Percentiles rank a stretch among this genome's conserved stretches.
Evolutionary conservation across 2,888 invertebrate genomes (phyloP).

Genomic region (Pseudococcus viburni): DNA sequence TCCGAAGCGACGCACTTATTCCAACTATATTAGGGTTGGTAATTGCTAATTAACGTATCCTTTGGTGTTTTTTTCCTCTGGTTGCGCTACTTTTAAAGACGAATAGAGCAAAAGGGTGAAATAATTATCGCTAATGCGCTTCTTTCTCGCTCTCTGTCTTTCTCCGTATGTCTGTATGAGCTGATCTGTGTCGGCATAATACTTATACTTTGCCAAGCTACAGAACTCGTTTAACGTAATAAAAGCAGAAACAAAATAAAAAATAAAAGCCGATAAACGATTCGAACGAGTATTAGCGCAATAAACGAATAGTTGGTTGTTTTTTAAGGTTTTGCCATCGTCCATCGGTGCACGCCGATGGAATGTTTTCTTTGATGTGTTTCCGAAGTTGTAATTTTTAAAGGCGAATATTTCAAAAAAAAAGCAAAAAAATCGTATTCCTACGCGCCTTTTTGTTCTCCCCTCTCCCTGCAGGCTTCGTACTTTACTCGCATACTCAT

Average conservation of each 20-base stretch:
- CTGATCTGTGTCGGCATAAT: constrained; percentile 51
- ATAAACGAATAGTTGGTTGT: constrained; percentile 62
- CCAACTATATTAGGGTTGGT: constrained; percentile 37
- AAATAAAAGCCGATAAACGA: constrained; percentile 65
- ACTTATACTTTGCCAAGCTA: not conserved
- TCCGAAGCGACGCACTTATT: not conserved
- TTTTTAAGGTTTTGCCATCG: constrained; percentile 57
- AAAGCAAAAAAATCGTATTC: constrained; percentile 4
- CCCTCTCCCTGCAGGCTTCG: not conserved
- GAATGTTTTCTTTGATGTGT: constrained; percentile 63
- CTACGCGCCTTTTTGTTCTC: not conserved
- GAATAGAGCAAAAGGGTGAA: constrained; percentile 61
- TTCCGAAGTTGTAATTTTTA: constrained; percentile 61
- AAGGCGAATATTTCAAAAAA: constrained; percentile 53
- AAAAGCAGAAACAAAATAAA: constrained; percentile 57
- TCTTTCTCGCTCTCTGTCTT: not conserved
- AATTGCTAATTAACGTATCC: constrained; percentile 38
- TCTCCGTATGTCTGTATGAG: not conserved
- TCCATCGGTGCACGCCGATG: constrained; percentile 23
- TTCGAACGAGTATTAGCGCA: constrained; percentile 47
- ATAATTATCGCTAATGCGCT: constrained; percentile 63
- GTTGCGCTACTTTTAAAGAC: constrained; percentile 28
- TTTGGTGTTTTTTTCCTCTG: constrained; percentile 3
- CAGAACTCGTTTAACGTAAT: constrained; percentile 64
- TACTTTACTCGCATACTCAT: not conserved